These are phyloP conservation scores for Tachina fera DNA, from an alignment of 2,888 invertebrate genomes.

Conservation along the genomic window DNA sequence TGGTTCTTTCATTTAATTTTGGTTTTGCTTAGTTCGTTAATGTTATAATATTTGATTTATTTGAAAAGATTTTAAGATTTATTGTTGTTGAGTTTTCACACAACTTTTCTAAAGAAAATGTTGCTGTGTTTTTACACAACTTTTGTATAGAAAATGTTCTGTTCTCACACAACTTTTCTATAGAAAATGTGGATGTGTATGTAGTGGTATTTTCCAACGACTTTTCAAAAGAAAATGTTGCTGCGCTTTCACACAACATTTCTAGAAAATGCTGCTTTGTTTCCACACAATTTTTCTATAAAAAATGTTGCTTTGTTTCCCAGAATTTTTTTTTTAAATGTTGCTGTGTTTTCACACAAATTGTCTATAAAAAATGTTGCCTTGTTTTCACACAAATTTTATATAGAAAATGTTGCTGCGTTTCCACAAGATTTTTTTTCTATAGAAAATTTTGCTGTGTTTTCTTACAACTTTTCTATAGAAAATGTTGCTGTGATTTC, in stretches of 20 bases:
- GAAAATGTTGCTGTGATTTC: background rate
- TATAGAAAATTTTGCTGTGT: constrained; percentile 1
- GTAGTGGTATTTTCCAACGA: background rate
- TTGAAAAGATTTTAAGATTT: background rate
- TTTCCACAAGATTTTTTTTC: background rate
- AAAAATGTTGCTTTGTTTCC: too few relatives aligned
- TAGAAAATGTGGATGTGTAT: background rate
- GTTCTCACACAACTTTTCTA: too few relatives aligned
- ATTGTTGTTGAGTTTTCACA: too few relatives aligned
- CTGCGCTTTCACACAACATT: background rate
- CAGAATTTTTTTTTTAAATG: background rate
- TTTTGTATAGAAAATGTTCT: background rate
- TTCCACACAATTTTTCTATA: background rate
- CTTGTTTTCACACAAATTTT: background rate
- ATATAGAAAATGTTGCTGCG: constrained; percentile 10
- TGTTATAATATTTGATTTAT: background rate
- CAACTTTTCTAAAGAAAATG: too few relatives aligned
- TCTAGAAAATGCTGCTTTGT: background rate
- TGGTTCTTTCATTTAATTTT: constrained; percentile 17
- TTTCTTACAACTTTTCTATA: background rate
- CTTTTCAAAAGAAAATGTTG: background rate
- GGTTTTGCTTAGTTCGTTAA: background rate
- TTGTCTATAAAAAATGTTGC: background rate
- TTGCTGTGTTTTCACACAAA: background rate
- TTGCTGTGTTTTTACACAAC: too few relatives aligned